A percentile compares a stretch with the other conserved stretches of the same genome.
These are phyloP conservation scores for Polypterus bichir DNA, from an alignment of 2,113 vertebrate species.

Conservation along the genomic window DNA sequence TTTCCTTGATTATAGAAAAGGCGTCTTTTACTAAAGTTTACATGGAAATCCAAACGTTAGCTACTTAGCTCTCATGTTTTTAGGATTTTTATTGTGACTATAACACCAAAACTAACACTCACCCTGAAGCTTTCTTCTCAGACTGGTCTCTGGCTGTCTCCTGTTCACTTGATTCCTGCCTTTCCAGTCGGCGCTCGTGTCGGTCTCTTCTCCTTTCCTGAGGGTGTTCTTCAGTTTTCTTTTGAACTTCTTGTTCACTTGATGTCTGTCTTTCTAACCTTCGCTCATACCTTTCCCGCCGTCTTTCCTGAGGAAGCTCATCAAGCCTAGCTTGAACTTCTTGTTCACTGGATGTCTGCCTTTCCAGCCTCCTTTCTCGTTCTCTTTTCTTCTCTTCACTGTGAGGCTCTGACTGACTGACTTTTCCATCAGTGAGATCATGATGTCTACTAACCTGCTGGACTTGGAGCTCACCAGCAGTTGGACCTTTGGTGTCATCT, in stretches of 20 bases:
- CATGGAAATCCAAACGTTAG: no score
- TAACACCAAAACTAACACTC: not conserved
- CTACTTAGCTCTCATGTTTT: no score
- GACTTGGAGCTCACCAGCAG: no score
- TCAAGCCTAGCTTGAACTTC: conserved; percentile 52
- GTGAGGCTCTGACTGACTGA: conserved; percentile 46
- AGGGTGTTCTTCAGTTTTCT: conserved; percentile 43
- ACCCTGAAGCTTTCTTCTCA: conserved; percentile 47
- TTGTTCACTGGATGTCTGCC: conserved; percentile 61
- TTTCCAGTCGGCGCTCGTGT: conserved; percentile 51
- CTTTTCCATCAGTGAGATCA: conserved; percentile 41
- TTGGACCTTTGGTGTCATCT: not conserved
- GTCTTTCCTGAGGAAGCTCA: conserved; percentile 50
- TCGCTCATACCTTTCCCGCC: conserved; percentile 48
- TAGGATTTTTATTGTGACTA: not conserved
- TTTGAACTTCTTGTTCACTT: conserved; percentile 40
- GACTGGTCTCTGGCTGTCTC: conserved; percentile 56
- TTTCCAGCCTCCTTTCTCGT: conserved; percentile 44
- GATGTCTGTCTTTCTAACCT: conserved; percentile 56
- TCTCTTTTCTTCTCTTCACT: conserved; percentile 30
- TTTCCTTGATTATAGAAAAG: no score
- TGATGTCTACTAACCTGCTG: conserved; percentile 32
- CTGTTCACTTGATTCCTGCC: conserved; percentile 78
- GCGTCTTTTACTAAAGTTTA: no score
- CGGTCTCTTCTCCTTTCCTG: conserved; percentile 60